Evolutionary conservation across 2,888 invertebrate species (phyloP), one percentile per base, ranked within the genome.

Genomic region (Erpobdella octoculata): DNA sequence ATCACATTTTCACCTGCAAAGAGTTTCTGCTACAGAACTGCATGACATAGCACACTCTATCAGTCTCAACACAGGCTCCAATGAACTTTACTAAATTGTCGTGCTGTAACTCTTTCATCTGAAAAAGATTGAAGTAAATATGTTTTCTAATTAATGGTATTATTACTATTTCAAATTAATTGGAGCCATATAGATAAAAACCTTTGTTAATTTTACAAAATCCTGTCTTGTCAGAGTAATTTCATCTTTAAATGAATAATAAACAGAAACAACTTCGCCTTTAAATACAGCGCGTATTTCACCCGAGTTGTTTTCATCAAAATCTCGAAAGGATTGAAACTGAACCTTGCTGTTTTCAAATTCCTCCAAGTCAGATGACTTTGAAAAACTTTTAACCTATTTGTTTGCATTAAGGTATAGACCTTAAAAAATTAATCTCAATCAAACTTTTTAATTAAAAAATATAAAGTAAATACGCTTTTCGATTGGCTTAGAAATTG

Each of bases 21-120:
- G 66, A 66, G 5, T 41, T 41, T 25, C 66, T 66, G 28, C 31
- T 31, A 25, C 66, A 66, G 36, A n/a, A 66, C 8, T 28, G 21
- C 9, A 35, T 66, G 9, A 66, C 38, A 35, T 21, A 66, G 21
- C 66, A 66, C 12, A 66, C 28, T n/a, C 66, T 35, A 41, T 66
- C 66, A 35, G 28, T 66, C 21, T 66, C 66, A 8, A 38, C 12
- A 21, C 66, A 66, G 8, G 66, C 66, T n/a, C 66, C 66, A 12
- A 66, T 38, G 38, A 66, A 66, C 9, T 28, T 9, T 8, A 38
- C 41, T n/a, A 66, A n/a, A 41, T 66, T 66, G 28, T 66, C 66
- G 66, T 66, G 66, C 15, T 66, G 66, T 8, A 66, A 35, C 5
- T 66, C 66, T 21, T 66, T 66, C 66, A 66, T 66, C 66, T 66